A percentile compares a stretch with the other conserved stretches of the same genome.
Conservation (phyloP, 2,797 vertebrate species). For the Parauchenoglanis ngamensis region DNA sequence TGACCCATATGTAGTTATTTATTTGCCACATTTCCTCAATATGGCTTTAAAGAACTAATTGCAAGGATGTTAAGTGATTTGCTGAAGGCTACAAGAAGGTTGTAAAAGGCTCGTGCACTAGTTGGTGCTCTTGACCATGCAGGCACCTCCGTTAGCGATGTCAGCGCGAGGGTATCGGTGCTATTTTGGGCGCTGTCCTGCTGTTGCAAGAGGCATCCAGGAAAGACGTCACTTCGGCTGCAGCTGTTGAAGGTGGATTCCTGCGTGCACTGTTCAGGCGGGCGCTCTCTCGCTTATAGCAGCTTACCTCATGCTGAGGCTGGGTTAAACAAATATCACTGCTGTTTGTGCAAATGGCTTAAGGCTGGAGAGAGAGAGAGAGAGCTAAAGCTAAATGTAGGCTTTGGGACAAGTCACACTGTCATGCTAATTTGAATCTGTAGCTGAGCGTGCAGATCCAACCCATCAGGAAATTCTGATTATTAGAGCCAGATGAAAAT, state of each 20-base stretch:
- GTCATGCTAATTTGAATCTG: conserved; percentile 19
- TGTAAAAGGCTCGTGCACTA: not conserved
- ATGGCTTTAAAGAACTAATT: no score
- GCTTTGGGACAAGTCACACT: conserved; percentile 49
- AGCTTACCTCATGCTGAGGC: conserved; percentile 72
- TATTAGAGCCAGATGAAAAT: not conserved
- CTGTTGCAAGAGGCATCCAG: conserved; percentile 54
- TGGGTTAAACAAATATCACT: conserved; percentile 80
- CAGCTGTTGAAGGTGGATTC: conserved; percentile 71
- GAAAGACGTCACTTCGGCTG: conserved; percentile 65
- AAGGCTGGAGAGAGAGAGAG: conserved; percentile 18
- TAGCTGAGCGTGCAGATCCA: not conserved
- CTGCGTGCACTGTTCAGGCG: conserved; percentile 24
- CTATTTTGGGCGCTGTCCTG: conserved; percentile 60
- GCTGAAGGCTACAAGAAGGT: not conserved
- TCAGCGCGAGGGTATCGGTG: conserved; percentile 51
- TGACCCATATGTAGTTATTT: not conserved
- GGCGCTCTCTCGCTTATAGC: conserved; percentile 68
- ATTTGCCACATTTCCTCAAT: not conserved
- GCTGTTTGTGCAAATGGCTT: conserved; percentile 62
- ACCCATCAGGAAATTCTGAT: not conserved
- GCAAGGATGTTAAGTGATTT: not conserved
- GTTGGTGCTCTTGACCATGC: conserved; percentile 44
- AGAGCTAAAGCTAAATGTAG: conserved; percentile 59
- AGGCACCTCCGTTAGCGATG: conserved; percentile 22